phyloP scores from a whole-genome alignment of 2,888 invertebrate species.

The Danaus chrysippus region DNA sequence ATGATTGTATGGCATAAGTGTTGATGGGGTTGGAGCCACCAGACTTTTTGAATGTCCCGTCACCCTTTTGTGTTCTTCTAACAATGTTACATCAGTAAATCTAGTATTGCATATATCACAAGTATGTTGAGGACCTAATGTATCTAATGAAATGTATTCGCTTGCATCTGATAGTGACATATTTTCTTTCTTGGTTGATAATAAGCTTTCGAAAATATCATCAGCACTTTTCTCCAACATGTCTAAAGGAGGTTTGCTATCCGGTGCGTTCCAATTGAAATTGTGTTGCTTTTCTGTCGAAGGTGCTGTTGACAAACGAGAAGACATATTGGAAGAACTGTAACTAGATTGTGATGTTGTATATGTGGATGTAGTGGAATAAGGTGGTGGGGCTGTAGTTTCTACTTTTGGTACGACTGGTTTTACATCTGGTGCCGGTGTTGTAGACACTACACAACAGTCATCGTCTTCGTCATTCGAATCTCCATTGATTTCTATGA shows the following conservation, averaged over 20 bases:
- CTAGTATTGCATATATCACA: constrained; percentile 81
- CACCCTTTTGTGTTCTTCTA: constrained; percentile 76
- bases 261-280: constrained; percentile 74
- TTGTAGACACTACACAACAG: constrained; percentile 71
- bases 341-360: constrained; percentile 40
- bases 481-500: constrained; percentile 73
- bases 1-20: constrained; percentile 60
- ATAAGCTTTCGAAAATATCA: constrained; percentile 69
- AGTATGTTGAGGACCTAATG: constrained; percentile 78
- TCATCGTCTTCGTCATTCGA: constrained; percentile 73
- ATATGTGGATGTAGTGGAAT: constrained; percentile 46
- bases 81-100: constrained; percentile 73
- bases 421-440: constrained; percentile 66
- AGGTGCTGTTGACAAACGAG: constrained; percentile 42
- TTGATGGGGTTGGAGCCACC: constrained; percentile 49
- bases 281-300: constrained; percentile 69
- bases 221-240: constrained; percentile 70
- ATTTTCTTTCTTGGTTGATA: constrained; percentile 66
- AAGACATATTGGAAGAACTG: constrained; percentile 35
- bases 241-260: constrained; percentile 64
- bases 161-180: constrained; percentile 64
- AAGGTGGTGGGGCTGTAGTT: constrained; percentile 48
- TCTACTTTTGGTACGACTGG: constrained; percentile 65
- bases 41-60: constrained; percentile 77
- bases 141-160: constrained; percentile 83